phyloP scores from a whole-genome alignment of 2,888 invertebrate species.

The Synergus umbraculus region DNA sequence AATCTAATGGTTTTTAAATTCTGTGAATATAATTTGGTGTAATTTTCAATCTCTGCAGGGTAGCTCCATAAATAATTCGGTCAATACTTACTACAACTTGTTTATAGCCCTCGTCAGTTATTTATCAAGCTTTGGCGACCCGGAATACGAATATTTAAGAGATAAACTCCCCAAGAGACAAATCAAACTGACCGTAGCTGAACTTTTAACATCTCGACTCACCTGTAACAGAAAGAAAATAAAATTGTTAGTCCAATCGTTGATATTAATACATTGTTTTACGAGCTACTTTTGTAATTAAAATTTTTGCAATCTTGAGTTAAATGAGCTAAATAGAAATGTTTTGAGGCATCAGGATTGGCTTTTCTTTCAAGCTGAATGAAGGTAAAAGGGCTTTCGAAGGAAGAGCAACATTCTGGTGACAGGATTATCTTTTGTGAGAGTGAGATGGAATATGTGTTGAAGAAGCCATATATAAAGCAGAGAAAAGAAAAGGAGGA shows the following conservation, averaged over 20 bases:
- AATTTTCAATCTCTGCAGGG: slow-evolving; percentile 7
- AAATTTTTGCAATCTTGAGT: too few relatives aligned
- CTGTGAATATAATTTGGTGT: slow-evolving; percentile 24
- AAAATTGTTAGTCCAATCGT: not conserved
- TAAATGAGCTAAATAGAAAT: not conserved
- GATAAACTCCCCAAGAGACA: not conserved
- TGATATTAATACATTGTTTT: not conserved
- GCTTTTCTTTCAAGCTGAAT: not conserved
- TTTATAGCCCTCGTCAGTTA: not conserved
- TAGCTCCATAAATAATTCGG: not conserved
- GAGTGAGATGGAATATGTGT: slow-evolving; percentile 1
- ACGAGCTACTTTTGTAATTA: not conserved
- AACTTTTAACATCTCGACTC: slow-evolving; percentile 6
- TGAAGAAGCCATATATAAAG: slow-evolving; percentile 5
- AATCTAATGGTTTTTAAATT: not conserved
- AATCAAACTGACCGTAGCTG: not conserved
- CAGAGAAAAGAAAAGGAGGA: slow-evolving; percentile 37
- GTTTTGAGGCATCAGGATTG: not conserved
- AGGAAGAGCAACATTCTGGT: not conserved
- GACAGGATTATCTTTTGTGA: not conserved
- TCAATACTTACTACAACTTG: not conserved
- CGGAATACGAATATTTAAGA: not conserved
- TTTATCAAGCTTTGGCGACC: slow-evolving; percentile 14
- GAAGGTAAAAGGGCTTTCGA: not conserved
- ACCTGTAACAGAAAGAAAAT: slow-evolving; percentile 35